These are phyloP conservation scores for Thamnophis sirtalis DNA, from an alignment of 2,113 vertebrate species.

Conservation along the genomic window DNA sequence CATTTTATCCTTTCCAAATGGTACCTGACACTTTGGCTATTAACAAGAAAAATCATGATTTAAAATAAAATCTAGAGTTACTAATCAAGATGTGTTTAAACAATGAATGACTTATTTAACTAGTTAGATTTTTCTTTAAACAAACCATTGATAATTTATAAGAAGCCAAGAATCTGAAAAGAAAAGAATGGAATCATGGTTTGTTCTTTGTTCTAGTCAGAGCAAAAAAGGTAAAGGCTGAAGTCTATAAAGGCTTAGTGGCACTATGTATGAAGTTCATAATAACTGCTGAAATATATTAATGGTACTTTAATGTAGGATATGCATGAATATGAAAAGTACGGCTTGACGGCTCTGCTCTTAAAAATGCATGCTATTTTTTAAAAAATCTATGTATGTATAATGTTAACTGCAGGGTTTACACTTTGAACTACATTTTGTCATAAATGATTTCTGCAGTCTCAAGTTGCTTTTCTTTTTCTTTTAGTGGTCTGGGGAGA, in stretches of 20 bases:
- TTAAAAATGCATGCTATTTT: not conserved
- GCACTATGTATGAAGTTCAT: not conserved
- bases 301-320: not conserved
- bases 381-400: not conserved
- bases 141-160: not conserved
- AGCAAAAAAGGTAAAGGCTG: not conserved
- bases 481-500: constrained; percentile 97
- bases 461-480: constrained; percentile 51
- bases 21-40: not conserved
- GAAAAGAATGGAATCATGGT: not conserved
- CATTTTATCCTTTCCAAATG: not conserved
- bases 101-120: not conserved
- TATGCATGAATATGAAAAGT: not conserved
- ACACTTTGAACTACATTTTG: constrained; percentile 6
- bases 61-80: not conserved
- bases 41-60: not conserved
- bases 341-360: not conserved
- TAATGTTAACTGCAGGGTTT: not conserved
- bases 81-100: not conserved
- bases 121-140: not conserved
- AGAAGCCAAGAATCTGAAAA: not conserved
- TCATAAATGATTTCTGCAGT: constrained; percentile 20
- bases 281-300: not conserved
- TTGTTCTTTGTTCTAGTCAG: not conserved
- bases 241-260: too few species aligned